Evolutionary conservation across 2,888 invertebrate species (phyloP).

Genomic region (Drosophila mayaguana): DNA sequence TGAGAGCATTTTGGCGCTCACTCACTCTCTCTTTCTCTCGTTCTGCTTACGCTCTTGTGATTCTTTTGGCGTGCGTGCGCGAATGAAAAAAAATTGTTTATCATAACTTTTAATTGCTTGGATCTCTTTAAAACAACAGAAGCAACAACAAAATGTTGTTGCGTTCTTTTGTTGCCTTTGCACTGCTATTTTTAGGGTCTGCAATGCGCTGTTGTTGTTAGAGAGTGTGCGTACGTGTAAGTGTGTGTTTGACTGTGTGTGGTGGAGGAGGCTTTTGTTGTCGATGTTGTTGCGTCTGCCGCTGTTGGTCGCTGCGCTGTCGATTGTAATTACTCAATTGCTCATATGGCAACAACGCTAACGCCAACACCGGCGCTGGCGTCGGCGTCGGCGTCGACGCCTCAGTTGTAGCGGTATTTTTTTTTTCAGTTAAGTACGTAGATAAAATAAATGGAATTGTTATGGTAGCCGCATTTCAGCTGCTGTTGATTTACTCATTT

Average conservation of each 20-base stretch:
- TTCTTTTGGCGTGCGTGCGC: slow-evolving; percentile 33
- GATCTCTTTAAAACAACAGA: slow-evolving; percentile 64
- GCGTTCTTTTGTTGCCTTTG: slow-evolving; percentile 48
- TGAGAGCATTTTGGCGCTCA: slow-evolving; percentile 2
- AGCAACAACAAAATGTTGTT: slow-evolving; percentile 27
- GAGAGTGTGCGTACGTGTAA: background rate
- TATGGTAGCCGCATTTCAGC: slow-evolving; percentile 58
- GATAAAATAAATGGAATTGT: slow-evolving; percentile 72
- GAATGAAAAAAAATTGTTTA: slow-evolving; percentile 61
- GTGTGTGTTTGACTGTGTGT: slow-evolving; percentile 7
- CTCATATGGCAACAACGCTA: slow-evolving; percentile 72
- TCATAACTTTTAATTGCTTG: slow-evolving; percentile 75
- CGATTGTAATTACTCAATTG: slow-evolving; percentile 77
- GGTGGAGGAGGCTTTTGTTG: slow-evolving; percentile 35
- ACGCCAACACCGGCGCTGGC: slow-evolving; percentile 18
- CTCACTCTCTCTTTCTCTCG: slow-evolving; percentile 2
- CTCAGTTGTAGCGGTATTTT: slow-evolving; percentile 44
- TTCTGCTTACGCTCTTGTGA: slow-evolving; percentile 17
- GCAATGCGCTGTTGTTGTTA: slow-evolving; percentile 55
- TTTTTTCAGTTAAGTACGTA: slow-evolving; percentile 60
- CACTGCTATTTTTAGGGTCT: slow-evolving; percentile 57
- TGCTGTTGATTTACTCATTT: slow-evolving; percentile 49
- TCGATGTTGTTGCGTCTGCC: slow-evolving; percentile 21
- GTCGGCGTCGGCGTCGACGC: slow-evolving; percentile 15
- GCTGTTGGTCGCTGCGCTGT: slow-evolving; percentile 34